phyloP scores from a whole-genome alignment of 2,113 vertebrate genomes.

The Pantherophis guttatus region DNA sequence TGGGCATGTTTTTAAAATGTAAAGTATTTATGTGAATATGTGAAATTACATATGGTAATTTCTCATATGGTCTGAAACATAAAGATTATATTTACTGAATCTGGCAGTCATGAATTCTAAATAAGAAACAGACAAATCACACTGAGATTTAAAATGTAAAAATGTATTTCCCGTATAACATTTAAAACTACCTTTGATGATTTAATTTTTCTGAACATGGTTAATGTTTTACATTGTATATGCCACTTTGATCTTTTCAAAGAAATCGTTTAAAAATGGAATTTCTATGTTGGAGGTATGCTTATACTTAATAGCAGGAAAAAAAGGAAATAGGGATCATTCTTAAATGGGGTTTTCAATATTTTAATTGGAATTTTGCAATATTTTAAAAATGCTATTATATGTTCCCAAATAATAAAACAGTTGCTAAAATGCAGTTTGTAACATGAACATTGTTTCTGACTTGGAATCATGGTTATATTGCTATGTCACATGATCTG shows the following conservation, averaged over 20 bases:
- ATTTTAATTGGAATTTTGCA: background rate
- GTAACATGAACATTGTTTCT: background rate
- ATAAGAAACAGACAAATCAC: background rate
- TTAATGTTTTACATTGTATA: background rate
- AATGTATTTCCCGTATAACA: background rate
- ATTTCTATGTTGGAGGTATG: background rate
- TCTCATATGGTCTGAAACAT: background rate
- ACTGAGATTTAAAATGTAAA: background rate
- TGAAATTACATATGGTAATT: background rate
- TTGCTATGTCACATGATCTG: background rate
- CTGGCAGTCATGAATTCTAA: background rate
- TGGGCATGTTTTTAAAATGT: background rate
- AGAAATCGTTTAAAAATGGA: background rate
- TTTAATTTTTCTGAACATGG: background rate
- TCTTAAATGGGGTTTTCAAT: background rate
- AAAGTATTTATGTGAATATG: background rate
- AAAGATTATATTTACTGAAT: background rate
- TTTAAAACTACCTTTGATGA: background rate
- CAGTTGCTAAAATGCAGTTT: background rate
- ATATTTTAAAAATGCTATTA: background rate
- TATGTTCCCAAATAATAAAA: background rate
- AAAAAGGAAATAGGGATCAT: background rate
- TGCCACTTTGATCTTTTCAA: background rate
- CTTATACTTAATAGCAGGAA: background rate
- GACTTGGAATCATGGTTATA: background rate